These are phyloP conservation scores for Chydorus sphaericus DNA, from an alignment of 2,888 invertebrate species.

Conservation along the genomic window DNA sequence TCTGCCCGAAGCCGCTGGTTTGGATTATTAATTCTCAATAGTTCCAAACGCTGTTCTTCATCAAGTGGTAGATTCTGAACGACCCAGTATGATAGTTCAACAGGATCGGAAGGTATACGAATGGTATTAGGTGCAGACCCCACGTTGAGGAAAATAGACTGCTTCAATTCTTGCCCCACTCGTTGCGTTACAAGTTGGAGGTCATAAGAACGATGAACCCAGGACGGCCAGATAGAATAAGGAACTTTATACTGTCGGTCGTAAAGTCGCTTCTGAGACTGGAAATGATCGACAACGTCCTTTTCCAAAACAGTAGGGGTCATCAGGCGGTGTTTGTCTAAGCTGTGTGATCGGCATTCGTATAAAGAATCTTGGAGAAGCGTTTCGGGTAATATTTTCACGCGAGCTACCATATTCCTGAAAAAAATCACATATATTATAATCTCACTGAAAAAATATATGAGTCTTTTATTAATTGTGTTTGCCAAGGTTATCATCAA, in stretches of 20 bases:
- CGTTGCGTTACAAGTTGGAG: constrained; percentile 30
- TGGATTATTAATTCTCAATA: constrained; percentile 50
- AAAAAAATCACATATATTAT: constrained; percentile 19
- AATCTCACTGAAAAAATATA: no score
- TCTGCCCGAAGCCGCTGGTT: constrained; percentile 48
- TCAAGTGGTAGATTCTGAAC: constrained; percentile 57
- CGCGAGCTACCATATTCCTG: constrained; percentile 40
- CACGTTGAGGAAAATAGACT: constrained; percentile 7
- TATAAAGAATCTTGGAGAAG: constrained; percentile 40
- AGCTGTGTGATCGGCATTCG: constrained; percentile 27
- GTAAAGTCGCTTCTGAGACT: constrained; percentile 5
- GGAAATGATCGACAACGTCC: background rate
- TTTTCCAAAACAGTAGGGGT: background rate
- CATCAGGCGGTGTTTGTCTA: constrained; percentile 24
- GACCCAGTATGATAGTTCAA: constrained; percentile 63
- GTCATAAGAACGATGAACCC: constrained; percentile 50
- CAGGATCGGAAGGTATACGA: constrained; percentile 47
- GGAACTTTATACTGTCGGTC: constrained; percentile 30
- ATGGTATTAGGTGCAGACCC: constrained; percentile 4
- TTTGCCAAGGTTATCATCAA: no score
- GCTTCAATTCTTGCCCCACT: constrained; percentile 10
- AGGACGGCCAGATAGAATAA: constrained; percentile 47
- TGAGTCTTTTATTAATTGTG: no score
- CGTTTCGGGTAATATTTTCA: constrained; percentile 52
- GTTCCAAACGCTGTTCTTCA: constrained; percentile 42